Evolutionary conservation across 2,888 invertebrate genomes (phyloP), one percentile per base, ranked within the genome.

Genomic region (Argyra leucocephala): DNA sequence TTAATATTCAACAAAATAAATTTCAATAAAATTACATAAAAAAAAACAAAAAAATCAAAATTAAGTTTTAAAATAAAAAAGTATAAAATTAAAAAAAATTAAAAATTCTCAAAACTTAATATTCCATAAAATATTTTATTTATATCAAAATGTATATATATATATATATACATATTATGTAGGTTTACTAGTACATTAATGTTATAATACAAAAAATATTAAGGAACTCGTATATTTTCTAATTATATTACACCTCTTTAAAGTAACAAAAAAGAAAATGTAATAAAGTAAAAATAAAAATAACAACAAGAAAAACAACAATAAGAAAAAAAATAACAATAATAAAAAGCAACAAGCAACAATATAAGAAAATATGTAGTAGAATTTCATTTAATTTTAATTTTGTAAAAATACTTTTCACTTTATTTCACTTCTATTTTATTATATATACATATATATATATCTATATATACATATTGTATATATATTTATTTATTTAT

Each of bases 311-410:
- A 15, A 37, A 48, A 26, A 31, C 12, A 31, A 31, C 31, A 31
- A 31, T 31, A 31, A 31, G 10, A 10, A 31, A 31, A 7, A 31
- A 31, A 7, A 4, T 31, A 7, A 31, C 7, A 31, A 31, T 10
- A 6, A 26, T 26, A 26, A 31, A 31, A 48, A 12, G 18, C 12
- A 48, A 48, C 12, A 48, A 15, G 12, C 3, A 37, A 48, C 9
- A 48, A 48, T 3, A 48, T 48, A 48, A 18, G 18, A 18, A 48
- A 18, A 48, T 48, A 48, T 18, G 18, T 18, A 48, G 18, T 48
- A 48, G 48, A 48, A 48, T 48, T 48, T 48, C 48, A 48, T 48
- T 48, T 48, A 48, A 48, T 48, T 48, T 48, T 48, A 48, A 48
- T 48, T 48, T 48, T 48, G 48, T 48, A 2, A 48, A 48, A 48